A percentile compares a stretch with the other conserved stretches of the same genome.
Conservation (phyloP, 2,888 invertebrate species). For the Caenorhabditis virilis region DNA sequence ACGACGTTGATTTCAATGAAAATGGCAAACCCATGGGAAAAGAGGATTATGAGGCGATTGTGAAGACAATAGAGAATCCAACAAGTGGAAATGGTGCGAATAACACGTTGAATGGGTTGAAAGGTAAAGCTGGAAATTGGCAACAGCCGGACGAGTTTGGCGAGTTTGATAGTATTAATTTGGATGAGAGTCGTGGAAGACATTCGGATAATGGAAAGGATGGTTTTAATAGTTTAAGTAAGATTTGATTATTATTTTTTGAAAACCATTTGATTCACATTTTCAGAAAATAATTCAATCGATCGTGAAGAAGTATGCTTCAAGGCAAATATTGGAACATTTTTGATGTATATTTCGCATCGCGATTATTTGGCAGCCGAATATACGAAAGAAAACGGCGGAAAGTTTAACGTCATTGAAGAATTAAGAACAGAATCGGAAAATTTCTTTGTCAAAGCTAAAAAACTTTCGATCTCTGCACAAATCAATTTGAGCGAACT, state of each 20-base stretch:
- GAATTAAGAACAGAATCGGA: constrained; percentile 24
- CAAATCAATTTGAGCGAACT: constrained; percentile 21
- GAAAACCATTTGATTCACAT: neutral
- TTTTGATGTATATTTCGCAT: constrained; percentile 51
- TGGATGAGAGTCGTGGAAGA: constrained; percentile 2
- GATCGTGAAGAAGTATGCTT: constrained; percentile 29
- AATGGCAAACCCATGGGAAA: constrained; percentile 46
- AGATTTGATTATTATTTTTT: neutral
- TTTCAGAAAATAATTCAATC: constrained; percentile 18
- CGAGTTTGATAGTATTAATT: constrained; percentile 29
- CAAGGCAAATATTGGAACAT: constrained; percentile 26
- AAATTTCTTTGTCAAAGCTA: constrained; percentile 33
- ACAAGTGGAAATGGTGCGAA: constrained; percentile 2
- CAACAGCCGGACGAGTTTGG: constrained; percentile 22
- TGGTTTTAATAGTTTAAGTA: constrained; percentile 20
- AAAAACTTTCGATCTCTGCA: constrained; percentile 24
- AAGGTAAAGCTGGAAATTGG: constrained; percentile 36
- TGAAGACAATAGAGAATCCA: constrained; percentile 38
- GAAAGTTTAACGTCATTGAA: constrained; percentile 29
- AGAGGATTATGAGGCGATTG: constrained; percentile 44
- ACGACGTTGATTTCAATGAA: constrained; percentile 7
- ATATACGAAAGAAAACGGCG: constrained; percentile 30
- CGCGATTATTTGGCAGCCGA: constrained; percentile 52
- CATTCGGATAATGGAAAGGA: neutral
- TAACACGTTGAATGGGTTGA: constrained; percentile 5